These are phyloP conservation scores for Rhingia campestris DNA, from an alignment of 2,888 invertebrate species.

Conservation along the genomic window DNA sequence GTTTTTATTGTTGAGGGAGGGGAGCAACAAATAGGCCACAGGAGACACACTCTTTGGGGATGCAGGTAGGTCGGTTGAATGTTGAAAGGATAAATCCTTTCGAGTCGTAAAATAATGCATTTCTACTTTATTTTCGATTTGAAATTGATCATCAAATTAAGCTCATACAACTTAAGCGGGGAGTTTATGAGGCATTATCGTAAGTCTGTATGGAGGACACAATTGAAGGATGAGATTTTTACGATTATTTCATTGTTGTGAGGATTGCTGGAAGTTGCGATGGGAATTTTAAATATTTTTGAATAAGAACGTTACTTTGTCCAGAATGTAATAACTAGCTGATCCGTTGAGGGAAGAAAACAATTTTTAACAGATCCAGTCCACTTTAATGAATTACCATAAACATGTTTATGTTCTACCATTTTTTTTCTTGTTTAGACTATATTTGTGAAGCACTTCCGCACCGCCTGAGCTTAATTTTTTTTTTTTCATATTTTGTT, in stretches of 20 bases:
- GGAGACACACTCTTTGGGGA: background rate
- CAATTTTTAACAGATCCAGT: too few species aligned
- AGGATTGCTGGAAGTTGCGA: conserved; percentile 1
- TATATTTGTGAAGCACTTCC: too few species aligned
- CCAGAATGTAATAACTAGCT: too few species aligned
- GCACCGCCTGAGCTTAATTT: too few species aligned
- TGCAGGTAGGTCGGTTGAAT: conserved; percentile 3
- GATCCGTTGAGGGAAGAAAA: too few species aligned
- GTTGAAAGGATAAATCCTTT: conserved; percentile 13
- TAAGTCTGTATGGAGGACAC: background rate
- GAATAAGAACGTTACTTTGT: too few species aligned
- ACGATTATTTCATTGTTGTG: conserved; percentile 17
- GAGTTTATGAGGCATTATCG: background rate
- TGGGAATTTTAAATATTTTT: background rate
- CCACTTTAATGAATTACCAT: too few species aligned
- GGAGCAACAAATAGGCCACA: conserved; percentile 24
- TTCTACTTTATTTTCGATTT: conserved; percentile 37
- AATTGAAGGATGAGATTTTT: background rate
- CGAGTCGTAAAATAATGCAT: conserved; percentile 52
- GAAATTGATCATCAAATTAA: conserved; percentile 52
- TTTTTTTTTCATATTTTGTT: too few species aligned
- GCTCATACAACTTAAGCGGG: conserved; percentile 31
- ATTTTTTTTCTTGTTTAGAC: too few species aligned
- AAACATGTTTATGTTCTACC: too few species aligned
- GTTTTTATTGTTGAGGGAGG: conserved; percentile 67